phyloP scores from a whole-genome alignment of 2,113 vertebrate genomes.

The Ptilorrhoa leucosticta region DNA sequence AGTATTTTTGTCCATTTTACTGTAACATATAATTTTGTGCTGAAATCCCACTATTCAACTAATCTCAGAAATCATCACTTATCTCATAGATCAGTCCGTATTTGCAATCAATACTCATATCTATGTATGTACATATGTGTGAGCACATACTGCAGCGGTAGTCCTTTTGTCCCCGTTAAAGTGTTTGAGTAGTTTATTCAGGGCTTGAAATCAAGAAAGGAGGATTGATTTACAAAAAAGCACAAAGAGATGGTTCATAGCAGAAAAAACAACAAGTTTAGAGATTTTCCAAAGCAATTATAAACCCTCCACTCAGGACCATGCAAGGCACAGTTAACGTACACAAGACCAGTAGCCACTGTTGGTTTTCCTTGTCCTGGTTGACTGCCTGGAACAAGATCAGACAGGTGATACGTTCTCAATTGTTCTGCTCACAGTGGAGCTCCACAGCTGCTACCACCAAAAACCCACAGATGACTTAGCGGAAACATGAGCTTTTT shows the following conservation, averaged over 20 bases:
- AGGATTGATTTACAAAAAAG: background rate
- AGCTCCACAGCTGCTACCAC: background rate
- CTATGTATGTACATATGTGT: background rate
- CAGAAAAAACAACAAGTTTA: background rate
- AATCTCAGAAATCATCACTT: background rate
- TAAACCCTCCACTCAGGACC: accelerated
- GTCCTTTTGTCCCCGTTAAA: background rate
- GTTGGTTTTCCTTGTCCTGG: background rate
- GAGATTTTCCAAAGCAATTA: background rate
- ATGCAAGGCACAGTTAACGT: background rate
- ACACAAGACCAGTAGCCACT: background rate
- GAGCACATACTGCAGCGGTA: background rate
- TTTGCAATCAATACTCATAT: background rate
- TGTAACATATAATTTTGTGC: background rate
- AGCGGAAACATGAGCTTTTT: background rate
- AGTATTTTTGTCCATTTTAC: background rate
- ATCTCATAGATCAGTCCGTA: background rate
- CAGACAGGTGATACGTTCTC: accelerated
- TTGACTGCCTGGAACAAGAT: background rate
- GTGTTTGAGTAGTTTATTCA: background rate
- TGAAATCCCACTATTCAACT: background rate
- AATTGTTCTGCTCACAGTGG: background rate
- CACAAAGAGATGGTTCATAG: background rate
- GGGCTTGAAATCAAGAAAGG: background rate
- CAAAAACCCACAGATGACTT: background rate